A percentile compares a stretch with the other conserved stretches of the same genome.
Evolutionary conservation across 1,140 invertebrate species (phyloP).

Genomic region (Andricus grossulariae): DNA sequence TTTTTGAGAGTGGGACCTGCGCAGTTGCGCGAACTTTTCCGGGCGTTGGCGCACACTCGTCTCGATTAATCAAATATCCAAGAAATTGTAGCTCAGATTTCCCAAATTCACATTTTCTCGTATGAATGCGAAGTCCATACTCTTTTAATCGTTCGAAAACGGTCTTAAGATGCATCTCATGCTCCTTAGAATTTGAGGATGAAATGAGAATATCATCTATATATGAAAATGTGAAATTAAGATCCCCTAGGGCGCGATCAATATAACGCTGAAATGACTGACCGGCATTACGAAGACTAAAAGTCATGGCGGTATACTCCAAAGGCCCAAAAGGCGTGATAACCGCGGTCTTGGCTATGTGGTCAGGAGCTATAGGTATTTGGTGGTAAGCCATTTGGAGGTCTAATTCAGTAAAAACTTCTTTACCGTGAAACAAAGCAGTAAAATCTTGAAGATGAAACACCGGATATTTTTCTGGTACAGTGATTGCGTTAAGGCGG

Average conservation of each 20-base stretch:
- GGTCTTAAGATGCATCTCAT: too few species aligned
- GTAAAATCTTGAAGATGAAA: slow-evolving; percentile 61
- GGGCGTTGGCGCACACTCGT: neutral
- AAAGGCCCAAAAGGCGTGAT: too few species aligned
- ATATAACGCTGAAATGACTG: slow-evolving; percentile 55
- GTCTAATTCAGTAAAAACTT: slow-evolving; percentile 74
- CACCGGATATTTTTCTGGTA: too few species aligned
- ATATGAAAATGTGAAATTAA: slow-evolving; percentile 29
- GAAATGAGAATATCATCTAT: too few species aligned
- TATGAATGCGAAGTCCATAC: neutral
- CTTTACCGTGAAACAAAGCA: slow-evolving; percentile 59
- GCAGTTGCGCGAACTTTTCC: neutral
- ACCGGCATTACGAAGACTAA: slow-evolving; percentile 44
- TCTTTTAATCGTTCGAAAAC: slow-evolving; percentile 12
- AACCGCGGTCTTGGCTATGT: slow-evolving; percentile 69
- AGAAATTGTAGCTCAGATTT: neutral
- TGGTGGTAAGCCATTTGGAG: slow-evolving; percentile 74
- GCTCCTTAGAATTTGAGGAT: too few species aligned
- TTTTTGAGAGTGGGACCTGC: slow-evolving; percentile 18
- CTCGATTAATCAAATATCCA: slow-evolving; percentile 19
- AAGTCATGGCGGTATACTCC: too few species aligned
- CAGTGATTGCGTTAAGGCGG: too few species aligned
- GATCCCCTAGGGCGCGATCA: slow-evolving; percentile 52
- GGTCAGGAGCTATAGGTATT: slow-evolving; percentile 57
- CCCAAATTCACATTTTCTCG: neutral